Percentiles rank a stretch among this genome's conserved stretches.
Evolutionary conservation across 1,140 invertebrate genomes (phyloP).

Genomic region (Lordiphosa collinella): DNA sequence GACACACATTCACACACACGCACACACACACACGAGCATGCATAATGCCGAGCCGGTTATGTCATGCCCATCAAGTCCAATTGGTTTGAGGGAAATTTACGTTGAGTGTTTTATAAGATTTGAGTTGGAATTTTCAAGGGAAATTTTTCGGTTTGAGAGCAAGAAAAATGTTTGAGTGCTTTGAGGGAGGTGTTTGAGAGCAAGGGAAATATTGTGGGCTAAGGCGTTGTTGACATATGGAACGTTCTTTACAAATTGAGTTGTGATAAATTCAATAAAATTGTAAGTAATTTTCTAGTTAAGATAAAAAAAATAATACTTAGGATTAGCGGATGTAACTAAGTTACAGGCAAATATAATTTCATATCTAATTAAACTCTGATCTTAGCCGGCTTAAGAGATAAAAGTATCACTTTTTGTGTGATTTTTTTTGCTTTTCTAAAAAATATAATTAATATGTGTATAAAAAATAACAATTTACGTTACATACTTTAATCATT

Average conservation of each 20-base stretch:
- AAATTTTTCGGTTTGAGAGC: slow-evolving; percentile 8
- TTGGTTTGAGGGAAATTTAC: slow-evolving; percentile 22
- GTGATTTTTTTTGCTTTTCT: too few relatives aligned
- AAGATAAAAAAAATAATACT: too few relatives aligned
- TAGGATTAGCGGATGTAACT: too few relatives aligned
- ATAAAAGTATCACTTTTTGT: too few relatives aligned
- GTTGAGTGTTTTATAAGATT: slow-evolving; percentile 13
- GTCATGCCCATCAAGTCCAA: slow-evolving; percentile 49
- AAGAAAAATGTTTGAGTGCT: background rate
- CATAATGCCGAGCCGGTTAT: slow-evolving; percentile 40
- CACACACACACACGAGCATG: slow-evolving; percentile 6
- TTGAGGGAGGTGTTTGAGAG: slow-evolving; percentile 4
- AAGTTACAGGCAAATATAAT: too few relatives aligned
- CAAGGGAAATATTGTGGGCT: slow-evolving; percentile 5
- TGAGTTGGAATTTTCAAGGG: slow-evolving; percentile 8
- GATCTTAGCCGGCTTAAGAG: too few relatives aligned
- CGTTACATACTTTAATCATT: background rate
- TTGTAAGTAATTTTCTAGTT: too few relatives aligned
- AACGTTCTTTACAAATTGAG: too few relatives aligned
- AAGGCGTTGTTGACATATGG: background rate
- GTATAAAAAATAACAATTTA: background rate
- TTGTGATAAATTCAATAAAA: too few relatives aligned
- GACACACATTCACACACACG: slow-evolving; percentile 4
- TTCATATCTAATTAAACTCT: too few relatives aligned
- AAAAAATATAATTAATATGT: background rate